Evolutionary conservation across 1,140 invertebrate species (phyloP).

Genomic region (Oreohelix idahoensis): DNA sequence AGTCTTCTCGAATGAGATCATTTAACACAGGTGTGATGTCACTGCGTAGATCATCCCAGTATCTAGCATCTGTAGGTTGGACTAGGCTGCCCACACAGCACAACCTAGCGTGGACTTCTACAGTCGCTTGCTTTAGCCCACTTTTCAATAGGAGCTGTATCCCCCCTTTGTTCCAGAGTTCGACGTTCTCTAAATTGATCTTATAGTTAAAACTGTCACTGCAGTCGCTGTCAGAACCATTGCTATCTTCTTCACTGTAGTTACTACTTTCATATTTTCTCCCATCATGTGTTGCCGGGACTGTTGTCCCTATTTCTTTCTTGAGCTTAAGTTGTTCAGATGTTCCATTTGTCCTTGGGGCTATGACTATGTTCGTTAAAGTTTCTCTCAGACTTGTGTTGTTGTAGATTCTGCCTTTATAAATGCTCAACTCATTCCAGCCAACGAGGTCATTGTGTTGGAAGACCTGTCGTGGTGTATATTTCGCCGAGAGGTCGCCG

Average conservation of each 20-base stretch:
- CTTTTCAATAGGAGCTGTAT: not conserved
- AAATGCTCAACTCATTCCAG: slow-evolving; percentile 7
- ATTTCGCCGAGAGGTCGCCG: not conserved
- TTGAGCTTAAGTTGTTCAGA: no score
- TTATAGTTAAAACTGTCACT: not conserved
- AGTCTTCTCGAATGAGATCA: slow-evolving; percentile 20
- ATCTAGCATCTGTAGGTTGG: not conserved
- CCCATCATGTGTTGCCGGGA: no score
- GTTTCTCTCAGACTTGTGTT: not conserved
- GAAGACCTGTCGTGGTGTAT: slow-evolving; percentile 17
- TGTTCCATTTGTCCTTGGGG: not conserved
- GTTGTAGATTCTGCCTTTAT: slow-evolving; percentile 25
- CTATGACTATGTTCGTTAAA: not conserved
- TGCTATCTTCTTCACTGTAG: no score
- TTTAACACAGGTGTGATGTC: not conserved
- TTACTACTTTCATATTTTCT: no score
- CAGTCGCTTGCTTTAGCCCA: not conserved
- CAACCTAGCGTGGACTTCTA: not conserved
- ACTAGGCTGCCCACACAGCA: slow-evolving; percentile 2
- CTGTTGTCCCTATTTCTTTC: no score
- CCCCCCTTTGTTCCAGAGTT: not conserved
- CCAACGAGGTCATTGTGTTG: slow-evolving; percentile 2
- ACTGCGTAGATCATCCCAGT: not conserved
- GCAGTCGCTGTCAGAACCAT: not conserved
- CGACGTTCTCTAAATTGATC: not conserved